Base-by-base conservation (phyloP, 2,888 invertebrate species). In the Dicranocentrus wangi region DNA sequence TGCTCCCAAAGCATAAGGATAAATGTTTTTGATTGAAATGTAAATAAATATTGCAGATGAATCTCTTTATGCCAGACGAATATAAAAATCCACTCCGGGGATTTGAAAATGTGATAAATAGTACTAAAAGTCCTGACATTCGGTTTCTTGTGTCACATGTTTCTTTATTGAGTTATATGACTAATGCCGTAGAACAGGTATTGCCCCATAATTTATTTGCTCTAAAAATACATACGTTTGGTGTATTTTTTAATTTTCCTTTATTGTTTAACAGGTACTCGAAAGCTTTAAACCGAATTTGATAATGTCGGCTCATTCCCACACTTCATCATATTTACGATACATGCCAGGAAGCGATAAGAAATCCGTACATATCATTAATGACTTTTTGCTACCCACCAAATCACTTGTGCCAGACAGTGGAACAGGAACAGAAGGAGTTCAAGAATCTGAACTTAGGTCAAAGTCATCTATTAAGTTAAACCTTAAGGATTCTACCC, bases 301-400 rank as follows among this genome's bases (percentile, higher is more conserved):
- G 47, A 91, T 93, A 85, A 93, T 94, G 88, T 90, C 93, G 87
- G 95, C 92, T 83, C 91, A 94, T 89, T 91, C 92, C 89, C 91
- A 93, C 88, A 90, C 91, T 87, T 93, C 93, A 0, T 92, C 92
- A 88, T 92, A 90, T 84, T 84, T 88, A 55, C 60, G 68, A 10
- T 65, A 70, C 25, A 23, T 73, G 7, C 51, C 25, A 42, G 69
- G 47, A 5, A 39, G 42, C 3, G 47, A 53, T 25, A 28, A 27
- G 2, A 60, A 66, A 5, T 23, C 60, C 17, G 25, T 69, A 32
- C 65, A 76, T 23, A 83, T 82, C 0, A 32, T 63, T 21, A 68
- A 78, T n/a, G 66, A 83, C 27, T 82, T 83, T 47, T 42, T 82
- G 8, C 1, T 75, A 21, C 53, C 63, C 0, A 32, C 32, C 10